Evolutionary conservation across 35 echinoderm and acorn worm species (phyloP).

Genomic region (Apostichopus parvimensis): DNA sequence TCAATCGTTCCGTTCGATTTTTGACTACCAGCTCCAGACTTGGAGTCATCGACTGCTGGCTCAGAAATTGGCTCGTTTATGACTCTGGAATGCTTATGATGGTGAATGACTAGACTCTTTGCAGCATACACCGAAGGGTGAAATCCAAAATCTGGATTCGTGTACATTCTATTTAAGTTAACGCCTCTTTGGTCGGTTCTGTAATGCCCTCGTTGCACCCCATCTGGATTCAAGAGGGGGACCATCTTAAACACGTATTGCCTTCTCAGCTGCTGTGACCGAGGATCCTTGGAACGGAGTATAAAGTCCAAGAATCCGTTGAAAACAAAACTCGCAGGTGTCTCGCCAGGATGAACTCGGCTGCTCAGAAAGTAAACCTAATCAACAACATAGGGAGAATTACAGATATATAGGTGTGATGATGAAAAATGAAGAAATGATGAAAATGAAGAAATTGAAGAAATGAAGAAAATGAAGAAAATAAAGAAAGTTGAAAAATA

Average conservation of each 20-base stretch:
- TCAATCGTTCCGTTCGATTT: background rate
- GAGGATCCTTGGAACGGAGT: conserved; percentile 82
- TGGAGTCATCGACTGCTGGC: background rate
- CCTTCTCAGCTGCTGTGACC: conserved; percentile 86
- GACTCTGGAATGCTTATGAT: conserved; percentile 82
- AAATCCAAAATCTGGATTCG: conserved; percentile 75
- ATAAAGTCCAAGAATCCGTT: conserved; percentile 98
- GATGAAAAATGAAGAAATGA: too few species aligned
- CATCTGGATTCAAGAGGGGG: conserved; percentile 91
- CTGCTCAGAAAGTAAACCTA: conserved; percentile 92
- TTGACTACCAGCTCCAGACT: background rate
- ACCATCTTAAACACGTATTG: conserved; percentile 95
- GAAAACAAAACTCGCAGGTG: conserved; percentile 96
- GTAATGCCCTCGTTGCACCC: conserved; percentile 91
- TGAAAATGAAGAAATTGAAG: too few species aligned
- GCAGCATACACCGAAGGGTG: conserved; percentile 90
- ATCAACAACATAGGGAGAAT: too few species aligned
- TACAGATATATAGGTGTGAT: too few species aligned
- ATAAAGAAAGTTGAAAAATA: too few species aligned
- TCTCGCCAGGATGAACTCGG: conserved; percentile 94
- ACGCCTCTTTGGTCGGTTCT: conserved; percentile 94
- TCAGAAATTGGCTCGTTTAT: background rate
- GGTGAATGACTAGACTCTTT: conserved; percentile 80
- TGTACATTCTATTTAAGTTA: conserved; percentile 89
- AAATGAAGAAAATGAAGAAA: too few species aligned